These are phyloP conservation scores for Cyclargus thomasi DNA, from an alignment of 1,140 invertebrate genomes.

Conservation along the genomic window DNA sequence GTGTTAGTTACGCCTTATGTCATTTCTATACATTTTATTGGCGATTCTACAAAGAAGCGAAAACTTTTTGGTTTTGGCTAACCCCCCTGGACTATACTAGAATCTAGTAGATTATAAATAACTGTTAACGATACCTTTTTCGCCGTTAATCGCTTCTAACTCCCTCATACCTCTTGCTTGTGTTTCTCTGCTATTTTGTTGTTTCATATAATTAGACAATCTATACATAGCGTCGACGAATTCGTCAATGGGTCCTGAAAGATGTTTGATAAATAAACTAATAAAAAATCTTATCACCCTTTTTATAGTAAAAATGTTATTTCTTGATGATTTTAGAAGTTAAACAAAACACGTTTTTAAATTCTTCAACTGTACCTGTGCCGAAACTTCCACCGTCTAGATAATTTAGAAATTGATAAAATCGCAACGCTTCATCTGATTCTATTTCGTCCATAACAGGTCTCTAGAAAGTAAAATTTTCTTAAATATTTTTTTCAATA, in stretches of 20 bases:
- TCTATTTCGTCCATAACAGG: constrained; percentile 71
- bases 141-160: constrained; percentile 63
- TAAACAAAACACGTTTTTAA: constrained; percentile 10
- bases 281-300: too few species aligned
- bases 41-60: too few species aligned
- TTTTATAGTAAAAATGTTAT: too few species aligned
- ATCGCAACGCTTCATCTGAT: constrained; percentile 64
- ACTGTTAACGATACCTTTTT: constrained; percentile 41
- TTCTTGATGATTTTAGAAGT: too few species aligned
- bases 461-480: constrained; percentile 34
- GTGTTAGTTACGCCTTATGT: too few species aligned
- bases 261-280: too few species aligned
- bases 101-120: not conserved
- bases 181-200: constrained; percentile 63
- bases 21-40: too few species aligned
- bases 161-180: constrained; percentile 63
- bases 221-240: constrained; percentile 67
- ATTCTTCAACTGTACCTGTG: constrained; percentile 40
- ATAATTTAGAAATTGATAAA: constrained; percentile 69
- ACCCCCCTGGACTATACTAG: too few species aligned
- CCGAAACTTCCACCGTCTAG: constrained; percentile 66
- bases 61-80: not conserved
- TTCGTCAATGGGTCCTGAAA: constrained; percentile 63
- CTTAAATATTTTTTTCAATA: too few species aligned
- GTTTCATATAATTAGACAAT: constrained; percentile 61